Evolutionary conservation across 2,113 vertebrate species (phyloP), one percentile per base, ranked within the genome.

Genomic region (Indicator maculatus): DNA sequence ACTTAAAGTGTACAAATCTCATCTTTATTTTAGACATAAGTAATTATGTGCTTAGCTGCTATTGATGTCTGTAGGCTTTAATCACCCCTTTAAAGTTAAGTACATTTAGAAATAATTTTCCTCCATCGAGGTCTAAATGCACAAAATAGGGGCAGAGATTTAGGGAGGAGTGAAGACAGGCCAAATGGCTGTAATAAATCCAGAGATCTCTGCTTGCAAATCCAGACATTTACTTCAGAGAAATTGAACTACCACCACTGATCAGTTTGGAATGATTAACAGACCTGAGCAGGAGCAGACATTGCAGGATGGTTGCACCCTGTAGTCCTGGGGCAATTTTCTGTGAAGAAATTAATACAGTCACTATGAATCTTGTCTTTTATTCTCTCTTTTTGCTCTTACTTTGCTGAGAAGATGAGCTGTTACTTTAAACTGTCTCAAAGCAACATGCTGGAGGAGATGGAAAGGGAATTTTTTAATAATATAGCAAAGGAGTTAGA

Each of bases 21-120:
- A 81, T 83, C 72, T 80, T 81, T 91, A 81, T 78, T 95, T 83
- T 78, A 89, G 79, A 75, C 5, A 0, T 69, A 72, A 94, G 75
- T 87, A 89, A 87, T 91, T 92, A 95, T 80, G 52, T 93, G 45
- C 75, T 95, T 96, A 80, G 8, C 28, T 91, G 74, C 69, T 64
- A 58, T 65, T 91, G 69, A 88, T 65, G 75, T 69, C 72, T 95
- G 36, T n/a, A 88, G 56, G 73, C 79, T 91, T 91, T 87, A 93
- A 89, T 91, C 5, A 1, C 47, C 31, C 75, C 84, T 84, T 93
- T 67, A 87, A 92, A 3, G 13, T 75, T 89, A 86, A 89, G 59
- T 39, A 83, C 27, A 27, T 83, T 87, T 75, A 53, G 77, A 47
- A 74, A 59, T 80, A 33, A 20, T 91, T 93, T 95, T 89, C 28